These are phyloP conservation scores for Aphelenchoides bicaudatus DNA, from an alignment of 2,888 invertebrate species.

Conservation along the genomic window DNA sequence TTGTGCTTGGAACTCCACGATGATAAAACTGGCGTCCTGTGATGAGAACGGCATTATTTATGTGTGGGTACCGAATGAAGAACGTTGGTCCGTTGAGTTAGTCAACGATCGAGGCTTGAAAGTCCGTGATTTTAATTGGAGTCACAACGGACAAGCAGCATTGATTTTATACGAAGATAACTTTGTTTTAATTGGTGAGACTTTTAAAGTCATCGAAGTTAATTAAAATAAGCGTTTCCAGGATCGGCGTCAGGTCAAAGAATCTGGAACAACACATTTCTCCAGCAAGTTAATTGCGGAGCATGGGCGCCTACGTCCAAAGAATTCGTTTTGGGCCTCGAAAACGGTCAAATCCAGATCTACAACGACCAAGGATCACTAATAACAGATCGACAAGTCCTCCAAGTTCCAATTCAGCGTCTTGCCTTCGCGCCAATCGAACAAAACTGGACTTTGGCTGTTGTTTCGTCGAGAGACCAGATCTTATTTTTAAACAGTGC, in stretches of 20 bases:
- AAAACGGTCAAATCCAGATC: slow-evolving; percentile 48
- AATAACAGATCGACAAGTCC: slow-evolving; percentile 46
- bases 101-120: slow-evolving; percentile 79
- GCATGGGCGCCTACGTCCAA: slow-evolving; percentile 97
- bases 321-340: slow-evolving; percentile 65
- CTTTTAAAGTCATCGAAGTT: neutral
- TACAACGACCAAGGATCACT: slow-evolving; percentile 49
- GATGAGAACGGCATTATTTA: slow-evolving; percentile 93
- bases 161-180: slow-evolving; percentile 96
- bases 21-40: slow-evolving; percentile 71
- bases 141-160: slow-evolving; percentile 95
- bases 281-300: slow-evolving; percentile 85
- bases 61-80: slow-evolving; percentile 99
- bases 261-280: slow-evolving; percentile 92
- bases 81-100: slow-evolving; percentile 95
- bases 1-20: slow-evolving; percentile 32
- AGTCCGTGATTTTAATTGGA: slow-evolving; percentile 97
- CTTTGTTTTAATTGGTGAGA: slow-evolving; percentile 80
- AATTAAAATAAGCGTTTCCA: slow-evolving; percentile 15
- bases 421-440: slow-evolving; percentile 44
- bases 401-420: slow-evolving; percentile 34
- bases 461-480: slow-evolving; percentile 30
- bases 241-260: slow-evolving; percentile 63
- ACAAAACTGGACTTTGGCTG: slow-evolving; percentile 48
- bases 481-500: slow-evolving; percentile 38